phyloP scores from a whole-genome alignment of 1,140 invertebrate species.

The Anastrepha obliqua region DNA sequence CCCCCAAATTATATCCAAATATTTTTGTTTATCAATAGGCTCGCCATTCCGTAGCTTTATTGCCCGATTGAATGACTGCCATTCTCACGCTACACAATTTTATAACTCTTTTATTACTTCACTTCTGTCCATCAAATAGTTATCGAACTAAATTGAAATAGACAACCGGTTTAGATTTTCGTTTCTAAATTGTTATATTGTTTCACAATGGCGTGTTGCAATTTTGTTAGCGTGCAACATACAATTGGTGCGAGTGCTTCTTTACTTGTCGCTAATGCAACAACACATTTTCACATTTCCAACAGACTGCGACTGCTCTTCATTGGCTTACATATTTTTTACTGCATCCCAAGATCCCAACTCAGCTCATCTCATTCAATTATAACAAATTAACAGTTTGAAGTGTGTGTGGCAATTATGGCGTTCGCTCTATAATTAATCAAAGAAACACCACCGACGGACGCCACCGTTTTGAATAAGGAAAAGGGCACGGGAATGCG shows the following conservation, averaged over 20 bases:
- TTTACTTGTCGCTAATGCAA: background rate
- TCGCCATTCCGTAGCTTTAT: background rate
- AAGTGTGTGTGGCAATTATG: constrained; percentile 37
- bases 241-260: background rate
- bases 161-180: background rate
- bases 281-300: background rate
- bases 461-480: background rate
- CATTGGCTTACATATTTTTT: background rate
- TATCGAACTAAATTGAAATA: background rate
- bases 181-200: too few species aligned
- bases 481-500: background rate
- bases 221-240: constrained; percentile 9
- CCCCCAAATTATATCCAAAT: too few species aligned
- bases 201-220: background rate
- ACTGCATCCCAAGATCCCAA: background rate
- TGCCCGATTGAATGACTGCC: background rate
- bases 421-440: constrained; percentile 45
- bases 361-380: background rate
- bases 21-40: too few species aligned
- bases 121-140: background rate
- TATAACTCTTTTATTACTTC: background rate
- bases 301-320: background rate
- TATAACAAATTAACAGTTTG: constrained; percentile 43
- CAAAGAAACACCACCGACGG: constrained; percentile 1
- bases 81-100: background rate